Conservation (phyloP, 2,797 vertebrate genomes). For the Oceanodroma leucorhoa region DNA sequence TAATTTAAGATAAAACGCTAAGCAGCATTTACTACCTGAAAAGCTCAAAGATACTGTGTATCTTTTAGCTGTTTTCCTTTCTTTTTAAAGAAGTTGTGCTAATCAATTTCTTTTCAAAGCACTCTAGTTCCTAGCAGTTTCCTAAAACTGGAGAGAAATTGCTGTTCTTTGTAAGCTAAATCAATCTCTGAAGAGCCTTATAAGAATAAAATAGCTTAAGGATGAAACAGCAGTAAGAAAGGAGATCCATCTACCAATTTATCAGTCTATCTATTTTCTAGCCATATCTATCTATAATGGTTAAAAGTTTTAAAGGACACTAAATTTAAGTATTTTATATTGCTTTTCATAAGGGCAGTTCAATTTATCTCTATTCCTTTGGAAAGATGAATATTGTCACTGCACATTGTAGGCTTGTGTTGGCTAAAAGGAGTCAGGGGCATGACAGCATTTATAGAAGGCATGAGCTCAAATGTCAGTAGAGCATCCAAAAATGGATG, state of each 20-base stretch:
- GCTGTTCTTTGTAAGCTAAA: constrained; percentile 59
- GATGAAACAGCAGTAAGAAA: constrained; percentile 59
- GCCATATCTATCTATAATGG: constrained; percentile 58
- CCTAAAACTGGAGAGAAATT: constrained; percentile 66
- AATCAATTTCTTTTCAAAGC: constrained; percentile 64
- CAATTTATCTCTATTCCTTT: constrained; percentile 69
- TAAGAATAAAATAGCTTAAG: constrained; percentile 68
- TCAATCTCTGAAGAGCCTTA: constrained; percentile 65
- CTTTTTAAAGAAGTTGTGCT: constrained; percentile 54
- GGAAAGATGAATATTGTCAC: constrained; percentile 68
- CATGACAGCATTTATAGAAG: constrained; percentile 69
- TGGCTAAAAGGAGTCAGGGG: constrained; percentile 64
- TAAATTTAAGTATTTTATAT: constrained; percentile 66
- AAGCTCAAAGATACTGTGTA: constrained; percentile 5
- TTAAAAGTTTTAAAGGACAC: constrained; percentile 71
- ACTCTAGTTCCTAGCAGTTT: constrained; percentile 49
- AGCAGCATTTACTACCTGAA: constrained; percentile 6
- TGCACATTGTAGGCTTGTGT: constrained; percentile 57
- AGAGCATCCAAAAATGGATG: constrained; percentile 66
- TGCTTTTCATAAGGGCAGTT: constrained; percentile 67
- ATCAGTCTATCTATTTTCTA: constrained; percentile 62
- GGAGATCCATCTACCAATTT: constrained; percentile 55
- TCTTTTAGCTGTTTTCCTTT: constrained; percentile 43
- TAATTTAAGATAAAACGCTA: constrained; percentile 12
- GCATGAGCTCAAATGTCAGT: constrained; percentile 68